A percentile compares a stretch with the other conserved stretches of the same genome.
These are phyloP conservation scores for Todiramphus saurophagus DNA, from an alignment of 2,113 vertebrate genomes.

Conservation along the genomic window DNA sequence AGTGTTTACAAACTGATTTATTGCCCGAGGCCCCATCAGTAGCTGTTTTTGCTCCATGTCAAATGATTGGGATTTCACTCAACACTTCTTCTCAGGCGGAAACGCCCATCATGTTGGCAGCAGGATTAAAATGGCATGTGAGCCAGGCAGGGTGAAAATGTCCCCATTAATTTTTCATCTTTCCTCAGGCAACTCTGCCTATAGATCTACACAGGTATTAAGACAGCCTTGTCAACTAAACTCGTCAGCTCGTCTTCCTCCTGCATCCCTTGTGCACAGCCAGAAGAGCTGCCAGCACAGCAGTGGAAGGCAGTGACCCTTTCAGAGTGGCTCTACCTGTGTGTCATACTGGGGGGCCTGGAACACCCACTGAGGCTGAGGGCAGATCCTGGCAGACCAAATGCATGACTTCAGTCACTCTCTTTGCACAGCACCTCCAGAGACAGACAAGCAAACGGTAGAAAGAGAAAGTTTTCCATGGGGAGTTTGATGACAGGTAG, in stretches of 20 bases:
- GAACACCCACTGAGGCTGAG: neutral
- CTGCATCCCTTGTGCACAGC: neutral
- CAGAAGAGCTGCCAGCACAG: neutral
- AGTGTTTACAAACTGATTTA: slow-evolving; percentile 19
- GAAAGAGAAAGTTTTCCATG: neutral
- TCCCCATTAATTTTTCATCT: slow-evolving; percentile 69
- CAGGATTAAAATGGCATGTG: slow-evolving; percentile 64
- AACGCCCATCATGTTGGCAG: slow-evolving; percentile 38
- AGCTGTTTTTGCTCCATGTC: neutral
- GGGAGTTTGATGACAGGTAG: neutral
- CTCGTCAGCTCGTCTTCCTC: neutral
- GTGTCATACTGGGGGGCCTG: neutral
- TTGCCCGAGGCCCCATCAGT: neutral
- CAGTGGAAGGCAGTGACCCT: neutral
- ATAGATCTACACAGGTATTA: slow-evolving; percentile 59
- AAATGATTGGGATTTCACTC: neutral
- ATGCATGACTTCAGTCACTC: neutral
- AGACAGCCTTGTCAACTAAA: slow-evolving; percentile 22
- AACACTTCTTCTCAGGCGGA: neutral
- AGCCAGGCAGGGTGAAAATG: slow-evolving; percentile 63
- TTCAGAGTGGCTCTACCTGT: neutral
- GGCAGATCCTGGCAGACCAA: neutral
- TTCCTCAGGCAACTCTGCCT: slow-evolving; percentile 61
- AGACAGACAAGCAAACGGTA: accelerated
- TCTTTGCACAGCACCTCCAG: neutral